Evolutionary conservation across 2,888 invertebrate species (phyloP).

Genomic region (Caenorhabditis wallacei): DNA sequence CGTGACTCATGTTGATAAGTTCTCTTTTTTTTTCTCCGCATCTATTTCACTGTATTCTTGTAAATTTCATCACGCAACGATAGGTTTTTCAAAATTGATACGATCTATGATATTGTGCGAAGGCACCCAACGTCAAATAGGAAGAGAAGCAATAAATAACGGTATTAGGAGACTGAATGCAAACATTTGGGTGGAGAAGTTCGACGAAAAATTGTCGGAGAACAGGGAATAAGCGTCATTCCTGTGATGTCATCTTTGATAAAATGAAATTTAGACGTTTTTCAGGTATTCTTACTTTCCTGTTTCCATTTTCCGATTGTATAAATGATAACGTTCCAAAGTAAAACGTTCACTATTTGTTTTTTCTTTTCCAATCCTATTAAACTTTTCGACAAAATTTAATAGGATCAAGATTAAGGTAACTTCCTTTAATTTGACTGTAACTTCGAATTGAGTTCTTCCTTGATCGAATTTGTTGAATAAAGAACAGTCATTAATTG

Average conservation of each 20-base stretch:
- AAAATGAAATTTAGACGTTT: too few relatives aligned
- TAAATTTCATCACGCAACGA: conserved; percentile 32
- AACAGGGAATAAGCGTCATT: conserved; percentile 46
- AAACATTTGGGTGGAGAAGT: conserved; percentile 38
- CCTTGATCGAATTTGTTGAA: too few relatives aligned
- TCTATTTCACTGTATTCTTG: conserved; percentile 18
- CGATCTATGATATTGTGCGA: conserved; percentile 58
- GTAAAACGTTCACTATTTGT: background rate
- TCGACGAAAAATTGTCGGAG: conserved; percentile 23
- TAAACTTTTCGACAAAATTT: background rate
- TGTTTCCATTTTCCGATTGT: background rate
- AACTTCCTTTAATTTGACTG: background rate
- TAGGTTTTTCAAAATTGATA: conserved; percentile 35
- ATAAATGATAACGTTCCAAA: too few relatives aligned
- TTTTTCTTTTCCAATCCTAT: background rate
- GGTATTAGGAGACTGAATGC: conserved; percentile 46
- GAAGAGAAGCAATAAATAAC: conserved; percentile 32
- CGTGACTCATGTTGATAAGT: conserved; percentile 34
- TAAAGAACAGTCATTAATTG: too few relatives aligned
- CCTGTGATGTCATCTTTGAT: conserved; percentile 38
- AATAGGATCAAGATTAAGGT: conserved; percentile 19
- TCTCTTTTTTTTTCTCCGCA: background rate
- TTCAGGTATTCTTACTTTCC: background rate
- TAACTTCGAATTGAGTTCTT: background rate
- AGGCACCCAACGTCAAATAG: conserved; percentile 4